Percentiles rank a stretch among this genome's conserved stretches.
Conservation (phyloP, 2,113 vertebrate genomes). For the Pterocles orientalis region DNA sequence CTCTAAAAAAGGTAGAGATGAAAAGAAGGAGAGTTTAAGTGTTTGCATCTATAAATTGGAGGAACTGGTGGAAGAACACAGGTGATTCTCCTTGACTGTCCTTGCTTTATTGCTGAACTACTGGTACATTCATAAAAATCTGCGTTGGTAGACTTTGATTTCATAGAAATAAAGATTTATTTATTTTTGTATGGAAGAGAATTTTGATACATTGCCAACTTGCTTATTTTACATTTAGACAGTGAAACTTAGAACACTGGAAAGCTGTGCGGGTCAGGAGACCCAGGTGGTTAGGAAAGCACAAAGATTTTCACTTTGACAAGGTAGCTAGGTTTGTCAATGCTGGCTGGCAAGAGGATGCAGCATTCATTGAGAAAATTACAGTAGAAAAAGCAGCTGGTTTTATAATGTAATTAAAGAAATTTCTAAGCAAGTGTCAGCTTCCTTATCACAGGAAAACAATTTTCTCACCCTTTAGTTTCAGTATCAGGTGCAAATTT, state of each 20-base stretch:
- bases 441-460: not conserved
- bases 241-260: not conserved
- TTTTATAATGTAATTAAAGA: not conserved
- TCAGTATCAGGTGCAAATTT: not conserved
- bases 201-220: not conserved
- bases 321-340: not conserved
- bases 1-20: not conserved
- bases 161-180: not conserved
- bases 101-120: not conserved
- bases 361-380: not conserved
- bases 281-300: not conserved
- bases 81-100: not conserved
- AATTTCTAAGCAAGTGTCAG: not conserved
- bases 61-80: not conserved
- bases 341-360: not conserved
- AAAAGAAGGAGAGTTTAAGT: fast-evolving
- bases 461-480: not conserved
- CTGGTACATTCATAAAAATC: not conserved
- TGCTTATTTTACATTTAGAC: not conserved
- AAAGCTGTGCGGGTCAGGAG: not conserved
- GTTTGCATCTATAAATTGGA: not conserved
- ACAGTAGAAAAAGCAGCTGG: not conserved
- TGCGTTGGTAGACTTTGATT: not conserved
- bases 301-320: not conserved
- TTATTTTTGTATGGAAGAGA: not conserved